Percentiles rank a stretch among this genome's conserved stretches.
Conservation (phyloP, 2,113 vertebrate species). For the Heterochromis multidens region DNA sequence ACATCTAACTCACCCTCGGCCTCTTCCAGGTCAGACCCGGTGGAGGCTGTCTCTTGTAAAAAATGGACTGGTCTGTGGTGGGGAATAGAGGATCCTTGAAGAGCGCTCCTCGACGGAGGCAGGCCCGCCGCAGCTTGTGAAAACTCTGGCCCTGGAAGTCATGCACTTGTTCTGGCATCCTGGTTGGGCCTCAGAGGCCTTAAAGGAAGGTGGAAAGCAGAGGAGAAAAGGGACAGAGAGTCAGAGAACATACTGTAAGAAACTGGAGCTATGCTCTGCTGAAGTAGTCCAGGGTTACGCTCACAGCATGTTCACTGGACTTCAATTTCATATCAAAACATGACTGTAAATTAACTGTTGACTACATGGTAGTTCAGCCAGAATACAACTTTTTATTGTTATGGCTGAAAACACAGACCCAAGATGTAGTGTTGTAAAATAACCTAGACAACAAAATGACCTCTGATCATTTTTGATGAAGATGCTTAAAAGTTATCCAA, state of each 20-base stretch:
- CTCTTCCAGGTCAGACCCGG: constrained; percentile 78
- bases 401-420: no score
- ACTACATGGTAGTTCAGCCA: not conserved
- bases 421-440: no score
- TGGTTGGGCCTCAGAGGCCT: not conserved
- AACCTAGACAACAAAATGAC: no score
- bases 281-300: not conserved
- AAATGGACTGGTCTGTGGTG: constrained; percentile 70
- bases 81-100: constrained; percentile 81
- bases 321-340: not conserved
- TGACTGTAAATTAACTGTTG: not conserved
- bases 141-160: constrained; percentile 76
- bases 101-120: constrained; percentile 61
- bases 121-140: constrained; percentile 65
- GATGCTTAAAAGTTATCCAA: no score
- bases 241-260: not conserved
- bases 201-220: not conserved
- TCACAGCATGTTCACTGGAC: not conserved
- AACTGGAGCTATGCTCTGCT: not conserved
- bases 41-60: constrained; percentile 74
- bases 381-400: not conserved
- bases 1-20: constrained; percentile 66
- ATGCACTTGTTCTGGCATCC: constrained; percentile 63
- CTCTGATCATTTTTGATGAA: no score
- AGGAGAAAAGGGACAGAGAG: not conserved